Base-by-base conservation (phyloP, 2,113 vertebrate genomes). In the Phalacrocorax brasilianus region DNA sequence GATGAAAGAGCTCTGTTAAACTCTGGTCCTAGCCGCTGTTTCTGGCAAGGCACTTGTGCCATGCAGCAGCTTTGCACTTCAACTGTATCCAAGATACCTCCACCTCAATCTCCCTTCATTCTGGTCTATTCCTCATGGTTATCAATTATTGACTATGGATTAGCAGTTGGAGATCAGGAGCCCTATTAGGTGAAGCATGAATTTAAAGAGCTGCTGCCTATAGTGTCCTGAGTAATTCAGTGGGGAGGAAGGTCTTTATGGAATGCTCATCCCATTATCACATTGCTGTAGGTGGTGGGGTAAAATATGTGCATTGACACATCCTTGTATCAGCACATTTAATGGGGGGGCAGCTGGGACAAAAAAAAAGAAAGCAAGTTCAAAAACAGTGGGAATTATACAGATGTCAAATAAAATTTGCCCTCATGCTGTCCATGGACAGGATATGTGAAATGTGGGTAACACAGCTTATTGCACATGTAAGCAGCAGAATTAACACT, bases 351-450 rank as follows among this genome's bases (percentile, higher is more conserved):
- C 5, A 82, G 35, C 16, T 42, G 20, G 13, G 0, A 5, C 32
- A 56, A 56, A 32, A 33, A 33, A 38, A 61, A 14, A 40, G 24
- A 62, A 19, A n/a, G 2, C 1, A 21, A 79, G 62, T 55, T 90
- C 42, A 94, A 85, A 89, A 89, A 0, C 23, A 40, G 26, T 58
- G 12, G 19, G 42, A 78, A 78, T 72, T 81, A 59, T 79, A 92
- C 12, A 78, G 45, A 81, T 82, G 26, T 58, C 76, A 93, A 76
- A 95, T 89, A 92, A 97, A 92, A 67, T 66, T 84, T 94, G 24
- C 61, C 58, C 53, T 93, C 70, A 42, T 0, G 0, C 73, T 85
- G 38, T 27, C 70, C 3, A 1, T 15, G 42, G n/a, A 66, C 35
- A 91, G 65, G 8, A 78, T 32, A n/a, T 82, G 21, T 72, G 70